These are phyloP conservation scores for Cephus rjabovi DNA, from an alignment of 2,888 invertebrate genomes.

Conservation along the genomic window DNA sequence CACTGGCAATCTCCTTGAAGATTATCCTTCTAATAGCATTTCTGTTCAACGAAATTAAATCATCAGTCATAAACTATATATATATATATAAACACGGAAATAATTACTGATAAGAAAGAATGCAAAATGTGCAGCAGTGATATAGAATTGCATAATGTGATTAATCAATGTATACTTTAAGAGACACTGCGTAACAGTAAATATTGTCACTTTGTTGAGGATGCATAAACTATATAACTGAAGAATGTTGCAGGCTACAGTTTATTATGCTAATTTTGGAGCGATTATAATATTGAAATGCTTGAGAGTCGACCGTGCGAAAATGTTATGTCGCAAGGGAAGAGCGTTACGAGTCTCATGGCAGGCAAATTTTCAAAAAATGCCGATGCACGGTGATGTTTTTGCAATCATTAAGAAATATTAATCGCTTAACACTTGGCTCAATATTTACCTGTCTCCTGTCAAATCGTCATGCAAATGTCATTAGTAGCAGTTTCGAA, in stretches of 20 bases:
- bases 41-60: not conserved
- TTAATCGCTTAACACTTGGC: constrained; percentile 20
- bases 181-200: not conserved
- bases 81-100: not conserved
- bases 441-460: constrained; percentile 52
- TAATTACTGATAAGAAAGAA: not conserved
- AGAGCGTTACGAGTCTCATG: not conserved
- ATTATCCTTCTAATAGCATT: not conserved
- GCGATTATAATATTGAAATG: not conserved
- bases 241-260: not conserved
- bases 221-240: not conserved
- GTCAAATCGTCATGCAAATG: constrained; percentile 45
- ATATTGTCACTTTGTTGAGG: not conserved
- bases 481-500: constrained; percentile 23
- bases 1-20: not conserved
- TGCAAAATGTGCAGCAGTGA: not conserved
- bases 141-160: not conserved
- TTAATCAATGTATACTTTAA: not conserved
- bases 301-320: not conserved
- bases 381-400: not conserved
- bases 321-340: not conserved
- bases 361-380: not conserved
- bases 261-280: not conserved
- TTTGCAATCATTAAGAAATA: not conserved
- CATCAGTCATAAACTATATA: not conserved